Evolutionary conservation across 2,888 invertebrate genomes (phyloP).

Genomic region (Hypomecis punctinalis): DNA sequence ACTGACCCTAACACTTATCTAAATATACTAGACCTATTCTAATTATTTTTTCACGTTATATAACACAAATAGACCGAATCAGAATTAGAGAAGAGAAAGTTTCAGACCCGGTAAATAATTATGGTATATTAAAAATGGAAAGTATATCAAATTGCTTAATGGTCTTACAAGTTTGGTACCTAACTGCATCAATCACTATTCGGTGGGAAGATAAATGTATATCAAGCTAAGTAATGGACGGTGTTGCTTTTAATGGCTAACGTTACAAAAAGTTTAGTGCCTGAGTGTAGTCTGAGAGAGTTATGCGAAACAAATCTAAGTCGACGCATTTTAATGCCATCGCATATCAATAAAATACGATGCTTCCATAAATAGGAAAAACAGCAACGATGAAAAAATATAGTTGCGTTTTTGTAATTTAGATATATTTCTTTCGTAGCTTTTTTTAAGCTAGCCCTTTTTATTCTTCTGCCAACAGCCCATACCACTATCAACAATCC

Average conservation of each 20-base stretch:
- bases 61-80: slow-evolving; percentile 48
- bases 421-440: no score
- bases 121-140: slow-evolving; percentile 66
- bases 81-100: slow-evolving; percentile 71
- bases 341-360: no score
- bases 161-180: slow-evolving; percentile 51
- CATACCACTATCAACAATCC: no score
- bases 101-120: slow-evolving; percentile 62
- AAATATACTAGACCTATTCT: slow-evolving; percentile 44
- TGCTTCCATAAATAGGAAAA: no score
- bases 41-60: slow-evolving; percentile 51
- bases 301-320: not conserved
- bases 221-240: slow-evolving; percentile 5
- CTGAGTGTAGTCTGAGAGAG: not conserved
- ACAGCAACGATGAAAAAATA: not conserved
- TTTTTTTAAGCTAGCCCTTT: not conserved
- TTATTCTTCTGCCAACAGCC: not conserved
- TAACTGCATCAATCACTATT: slow-evolving; percentile 61
- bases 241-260: slow-evolving; percentile 2
- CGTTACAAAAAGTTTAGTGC: not conserved
- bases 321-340: not conserved
- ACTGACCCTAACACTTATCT: slow-evolving; percentile 34
- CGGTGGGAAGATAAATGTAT: slow-evolving; percentile 27
- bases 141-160: slow-evolving; percentile 70
- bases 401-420: not conserved